Percentiles rank a stretch among this genome's conserved stretches.
Evolutionary conservation across 1,140 invertebrate genomes (phyloP).

Genomic region (fruit fly (Drosophila melanogaster)): Release_6_plus_ISO1_MT NT_033779.5:19582001-19582500

Average conservation of each 20-base stretch:
- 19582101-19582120: slow-evolving; percentile 8
- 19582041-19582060: slow-evolving; percentile 22
- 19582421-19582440: slow-evolving; percentile 27
- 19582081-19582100: slow-evolving; percentile 29
- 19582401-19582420: slow-evolving; percentile 14
- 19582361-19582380: slow-evolving; percentile 65
- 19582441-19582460: slow-evolving; percentile 9
- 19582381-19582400: background rate
- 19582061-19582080: slow-evolving; percentile 33
- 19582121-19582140: slow-evolving; percentile 18
- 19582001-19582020: slow-evolving; percentile 63
- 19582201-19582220: slow-evolving; percentile 63
- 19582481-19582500: background rate
- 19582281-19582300: slow-evolving; percentile 89
- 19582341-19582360: slow-evolving; percentile 86
- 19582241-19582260: slow-evolving; percentile 84
- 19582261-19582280: slow-evolving; percentile 90
- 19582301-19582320: slow-evolving; percentile 87
- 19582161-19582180: slow-evolving; percentile 51
- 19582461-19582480: background rate
- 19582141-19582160: slow-evolving; percentile 67
- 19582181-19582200: slow-evolving; percentile 54
- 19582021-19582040: slow-evolving; percentile 54
- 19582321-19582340: slow-evolving; percentile 87
- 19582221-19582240: slow-evolving; percentile 23